A percentile compares a stretch with the other conserved stretches of the same genome.
phyloP scores from a whole-genome alignment of 2,888 invertebrate genomes.

The Phrixothrix hirtus region DNA sequence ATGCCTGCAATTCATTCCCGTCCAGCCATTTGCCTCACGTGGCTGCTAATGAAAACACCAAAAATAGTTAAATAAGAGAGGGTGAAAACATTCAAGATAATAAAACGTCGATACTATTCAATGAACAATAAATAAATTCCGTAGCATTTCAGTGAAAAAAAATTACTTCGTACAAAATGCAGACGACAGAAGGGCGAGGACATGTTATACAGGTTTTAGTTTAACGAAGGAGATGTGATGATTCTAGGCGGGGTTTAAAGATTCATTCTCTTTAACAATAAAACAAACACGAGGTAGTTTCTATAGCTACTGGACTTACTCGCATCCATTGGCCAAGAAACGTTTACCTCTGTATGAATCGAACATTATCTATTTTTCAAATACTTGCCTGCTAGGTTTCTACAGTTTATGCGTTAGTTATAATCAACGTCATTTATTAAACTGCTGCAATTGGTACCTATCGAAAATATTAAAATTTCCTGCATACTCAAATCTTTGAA shows the following conservation, averaged over 20 bases:
- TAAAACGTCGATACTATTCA: constrained; percentile 12
- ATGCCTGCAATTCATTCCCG: constrained; percentile 1
- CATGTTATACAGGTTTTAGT: constrained; percentile 40
- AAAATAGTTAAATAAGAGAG: background rate
- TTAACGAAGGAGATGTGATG: constrained; percentile 52
- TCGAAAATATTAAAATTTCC: too few relatives aligned
- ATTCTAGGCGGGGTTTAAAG: constrained; percentile 54
- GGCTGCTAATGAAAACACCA: background rate
- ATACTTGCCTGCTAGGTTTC: constrained; percentile 3
- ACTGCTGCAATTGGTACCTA: too few relatives aligned
- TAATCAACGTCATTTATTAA: constrained; percentile 10
- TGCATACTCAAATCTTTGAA: too few relatives aligned
- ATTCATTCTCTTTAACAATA: constrained; percentile 56
- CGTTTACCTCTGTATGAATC: constrained; percentile 11
- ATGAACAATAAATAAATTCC: constrained; percentile 20
- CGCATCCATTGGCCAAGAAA: constrained; percentile 53
- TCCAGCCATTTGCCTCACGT: constrained; percentile 1
- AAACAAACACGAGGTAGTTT: constrained; percentile 54
- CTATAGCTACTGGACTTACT: constrained; percentile 59
- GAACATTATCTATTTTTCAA: constrained; percentile 17
- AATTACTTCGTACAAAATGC: constrained; percentile 11
- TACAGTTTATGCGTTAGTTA: constrained; percentile 5
- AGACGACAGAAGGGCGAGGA: constrained; percentile 40
- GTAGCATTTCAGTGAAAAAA: constrained; percentile 6
- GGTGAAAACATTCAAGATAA: constrained; percentile 2